Evolutionary conservation across 2,797 vertebrate genomes (phyloP), one percentile per base, ranked within the genome.

Genomic region (Chaunax sp.): DNA sequence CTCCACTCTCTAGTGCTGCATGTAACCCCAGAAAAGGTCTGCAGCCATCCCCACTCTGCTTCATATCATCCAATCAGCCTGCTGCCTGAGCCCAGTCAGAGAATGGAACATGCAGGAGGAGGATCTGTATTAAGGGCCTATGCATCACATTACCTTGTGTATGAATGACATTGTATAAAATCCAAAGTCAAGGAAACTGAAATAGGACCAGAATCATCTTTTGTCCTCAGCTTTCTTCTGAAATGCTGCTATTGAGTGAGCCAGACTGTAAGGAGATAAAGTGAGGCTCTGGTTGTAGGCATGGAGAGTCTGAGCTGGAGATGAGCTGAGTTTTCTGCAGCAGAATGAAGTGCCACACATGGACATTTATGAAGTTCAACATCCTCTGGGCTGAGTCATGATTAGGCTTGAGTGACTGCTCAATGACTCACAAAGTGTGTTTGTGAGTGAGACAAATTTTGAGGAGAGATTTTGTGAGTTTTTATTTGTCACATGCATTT

Each of bases 321-420:
- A 70, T 57, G 38, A 73, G 69, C 62, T 22, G 61, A 26, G 33
- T 51, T 71, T 73, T 43, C 47, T 59, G 44, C 23, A 52, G 56
- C 40, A 55, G 65, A 69, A 75, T 61, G 44, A 72, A 59, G 13
- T 51, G 33, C 64, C 74, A 66, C 40, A 51, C 55, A n/a, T n/a
- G n/a, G n/a, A n/a, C n/a, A 46, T 56, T 76, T 65, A 55, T 73
- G 50, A 60, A 64, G 80, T 0, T 47, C 18, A 66, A 71, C 38
- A 60, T 67, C 28, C 18, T 30, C 2, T 1, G 18, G 18, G 63
- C 63, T 72, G 69, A 79, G 50, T 73, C 67, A 76, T 9, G 30
- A 22, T 60, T 20, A 38, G 45, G 70, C 69, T 59, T 22, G 56
- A 74, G 38, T 22, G 68, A 33, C 47, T 67, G 52, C 12, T 75